Base-by-base conservation (phyloP, 1,140 invertebrate genomes). In the Dendroctonus ponderosae region DNA sequence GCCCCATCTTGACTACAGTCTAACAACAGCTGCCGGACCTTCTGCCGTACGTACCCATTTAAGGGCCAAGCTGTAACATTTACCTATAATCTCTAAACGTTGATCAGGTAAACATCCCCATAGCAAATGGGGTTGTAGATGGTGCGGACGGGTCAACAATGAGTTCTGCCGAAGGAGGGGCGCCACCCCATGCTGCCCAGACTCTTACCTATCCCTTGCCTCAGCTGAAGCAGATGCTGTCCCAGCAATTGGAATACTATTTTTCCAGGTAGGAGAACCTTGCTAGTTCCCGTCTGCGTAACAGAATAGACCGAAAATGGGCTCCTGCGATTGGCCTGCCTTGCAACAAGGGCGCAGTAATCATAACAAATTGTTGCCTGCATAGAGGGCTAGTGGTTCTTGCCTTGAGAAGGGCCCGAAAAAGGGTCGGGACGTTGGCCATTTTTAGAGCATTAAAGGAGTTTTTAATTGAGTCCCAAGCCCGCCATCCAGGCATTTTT, bases 161-260 rank as follows among this genome's bases (percentile, higher is more conserved):
- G 42, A 60, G 53, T 9, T 39, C 41, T 7, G 41, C 46, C 11
- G 57, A 60, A 5, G 42, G 41, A 9, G 7, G 43, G 5, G 75
- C 73, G 48, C 70, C 71, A 67, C 73, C 74, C 70, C 71, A 69
- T 62, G 68, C 71, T 54, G 67, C 71, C n/a, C 70, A 72, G 14
- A 68, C 69, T 26, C 73, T 79, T 50, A 77, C 78, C 48, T 82
- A 85, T 74, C 82, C 87, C 59, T 79, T 90, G 75, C 89, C 91
- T 69, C 87, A 92, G 76, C 80, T 93, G 8, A 90, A 92, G 80
- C 85, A 86, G 70, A 84, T 89, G 84, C 85, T 94, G 71, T 90
- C 90, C 72, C 85, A 86, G 60, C 92, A 94, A 78, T 85, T 94
- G 70, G 92, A 95, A 82, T 93, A 93, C 79, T 94, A 94, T 79